Percentiles rank a stretch among this genome's conserved stretches.
Evolutionary conservation across 2,113 vertebrate species (phyloP).

Genomic region (Calidris pygmaea): DNA sequence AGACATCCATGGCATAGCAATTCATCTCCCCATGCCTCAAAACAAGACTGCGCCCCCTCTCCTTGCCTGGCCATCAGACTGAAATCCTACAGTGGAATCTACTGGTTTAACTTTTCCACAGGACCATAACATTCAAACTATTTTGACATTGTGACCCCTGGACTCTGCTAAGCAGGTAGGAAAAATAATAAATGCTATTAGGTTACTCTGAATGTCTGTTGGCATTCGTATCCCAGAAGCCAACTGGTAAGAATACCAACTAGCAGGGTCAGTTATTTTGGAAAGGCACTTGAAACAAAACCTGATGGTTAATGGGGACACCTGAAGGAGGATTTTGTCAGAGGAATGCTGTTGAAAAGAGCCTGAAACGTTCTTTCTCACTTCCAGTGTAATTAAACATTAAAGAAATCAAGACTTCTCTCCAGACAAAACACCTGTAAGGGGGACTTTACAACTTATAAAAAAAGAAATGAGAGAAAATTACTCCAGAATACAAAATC

Average conservation of each 20-base stretch:
- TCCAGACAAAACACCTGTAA: background rate
- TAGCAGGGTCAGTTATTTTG: background rate
- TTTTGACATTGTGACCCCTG: background rate
- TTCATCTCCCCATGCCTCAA: background rate
- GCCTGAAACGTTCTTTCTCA: background rate
- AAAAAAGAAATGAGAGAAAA: background rate
- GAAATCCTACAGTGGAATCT: background rate
- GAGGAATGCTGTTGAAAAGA: background rate
- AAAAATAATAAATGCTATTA: background rate
- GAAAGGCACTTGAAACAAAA: background rate
- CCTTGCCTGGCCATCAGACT: background rate
- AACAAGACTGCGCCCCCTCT: background rate
- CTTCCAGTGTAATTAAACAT: background rate
- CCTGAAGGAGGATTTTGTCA: background rate
- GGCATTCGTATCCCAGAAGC: background rate
- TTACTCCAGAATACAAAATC: background rate
- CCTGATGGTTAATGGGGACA: background rate
- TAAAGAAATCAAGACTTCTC: background rate
- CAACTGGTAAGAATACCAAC: background rate
- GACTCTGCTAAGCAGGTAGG: background rate
- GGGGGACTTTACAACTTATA: background rate
- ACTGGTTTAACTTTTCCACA: background rate
- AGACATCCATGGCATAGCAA: background rate
- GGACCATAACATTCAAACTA: background rate
- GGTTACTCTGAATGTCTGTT: background rate